Percentiles rank a stretch among this genome's conserved stretches.
Evolutionary conservation across 2,888 invertebrate genomes (phyloP).

Genomic region (Polydrusus tereticollis): DNA sequence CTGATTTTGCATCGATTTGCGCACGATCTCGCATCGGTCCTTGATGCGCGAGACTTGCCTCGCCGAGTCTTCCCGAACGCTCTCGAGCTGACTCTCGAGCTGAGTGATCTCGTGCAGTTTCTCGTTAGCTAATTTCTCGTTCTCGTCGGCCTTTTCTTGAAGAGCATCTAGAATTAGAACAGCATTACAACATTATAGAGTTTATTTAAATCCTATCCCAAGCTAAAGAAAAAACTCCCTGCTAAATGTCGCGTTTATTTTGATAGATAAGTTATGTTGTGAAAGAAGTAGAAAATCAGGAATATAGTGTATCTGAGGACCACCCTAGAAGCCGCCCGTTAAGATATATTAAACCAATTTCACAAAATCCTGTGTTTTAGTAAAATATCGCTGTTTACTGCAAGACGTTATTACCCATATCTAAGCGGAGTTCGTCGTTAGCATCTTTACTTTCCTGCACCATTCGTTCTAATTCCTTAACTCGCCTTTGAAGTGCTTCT

Average conservation of each 20-base stretch:
- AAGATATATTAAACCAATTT: no score
- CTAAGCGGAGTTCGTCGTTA: constrained; percentile 60
- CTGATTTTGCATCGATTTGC: constrained; percentile 73
- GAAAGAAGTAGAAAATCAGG: no score
- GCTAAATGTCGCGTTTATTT: no score
- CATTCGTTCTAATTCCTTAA: constrained; percentile 61
- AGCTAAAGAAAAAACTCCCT: no score
- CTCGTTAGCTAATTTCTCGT: constrained; percentile 75
- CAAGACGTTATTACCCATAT: constrained; percentile 57
- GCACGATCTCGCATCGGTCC: constrained; percentile 76
- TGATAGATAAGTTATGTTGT: no score
- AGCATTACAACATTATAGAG: constrained; percentile 32
- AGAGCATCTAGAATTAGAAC: constrained; percentile 67
- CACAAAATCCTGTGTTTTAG: no score
- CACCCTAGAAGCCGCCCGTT: no score
- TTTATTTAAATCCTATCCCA: no score
- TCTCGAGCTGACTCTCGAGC: constrained; percentile 75
- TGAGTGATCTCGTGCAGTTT: constrained; percentile 78
- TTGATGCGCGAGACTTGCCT: constrained; percentile 75
- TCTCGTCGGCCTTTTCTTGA: constrained; percentile 72
- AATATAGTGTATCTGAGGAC: no score
- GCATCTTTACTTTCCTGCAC: constrained; percentile 27
- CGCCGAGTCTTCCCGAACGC: constrained; percentile 77
- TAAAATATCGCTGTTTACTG: no score
- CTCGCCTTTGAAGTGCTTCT: constrained; percentile 61